Base-by-base conservation (phyloP, 2,888 invertebrate genomes). In the Clitarchus hookeri region DNA sequence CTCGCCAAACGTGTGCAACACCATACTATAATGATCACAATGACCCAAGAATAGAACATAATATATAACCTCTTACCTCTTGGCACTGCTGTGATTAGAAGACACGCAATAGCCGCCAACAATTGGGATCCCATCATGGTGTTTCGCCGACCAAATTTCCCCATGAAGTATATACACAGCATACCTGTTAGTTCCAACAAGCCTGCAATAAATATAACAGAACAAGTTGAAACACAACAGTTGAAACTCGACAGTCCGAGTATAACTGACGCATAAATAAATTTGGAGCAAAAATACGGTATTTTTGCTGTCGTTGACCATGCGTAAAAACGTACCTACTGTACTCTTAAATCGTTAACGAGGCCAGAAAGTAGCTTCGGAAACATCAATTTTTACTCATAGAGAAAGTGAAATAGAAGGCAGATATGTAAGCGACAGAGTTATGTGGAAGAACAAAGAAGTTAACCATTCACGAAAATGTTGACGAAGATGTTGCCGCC, bases 401-500 rank as follows among this genome's bases (percentile, higher is more conserved):
- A 36, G 1, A 36, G 36, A 36, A 4, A 36, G 36, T 36, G 36
- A 36, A 1, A 36, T 36, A 36, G 36, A 36, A 36, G 36, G 36
- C 36, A 36, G 36, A 36, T 36, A 36, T 36, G 36, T 36, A 36
- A 36, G 36, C n/a, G n/a, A 36, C 1, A 36, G 36, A 3, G 36
- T 36, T 36, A 36, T 4, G 36, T 36, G 36, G 36, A 36, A 36
- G 36, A 36, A 36, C 36, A 36, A 36, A 36, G 36, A 36, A 65
- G 16, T 11, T 65, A 65, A 65, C 65, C 65, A 65, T 65, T 65
- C 65, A 65, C n/a, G 65, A 65, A 95, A 85, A 97, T 97, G 90
- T 97, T 98, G 12, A 95, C 90, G 91, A 97, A 98, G 87, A 97
- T 96, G 89, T 97, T 93, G 3, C 97, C 97, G 0, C 95, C 95